Evolutionary conservation across 1,140 invertebrate species (phyloP), one percentile per base, ranked within the genome.

Genomic region (Drosophila busckii): DNA sequence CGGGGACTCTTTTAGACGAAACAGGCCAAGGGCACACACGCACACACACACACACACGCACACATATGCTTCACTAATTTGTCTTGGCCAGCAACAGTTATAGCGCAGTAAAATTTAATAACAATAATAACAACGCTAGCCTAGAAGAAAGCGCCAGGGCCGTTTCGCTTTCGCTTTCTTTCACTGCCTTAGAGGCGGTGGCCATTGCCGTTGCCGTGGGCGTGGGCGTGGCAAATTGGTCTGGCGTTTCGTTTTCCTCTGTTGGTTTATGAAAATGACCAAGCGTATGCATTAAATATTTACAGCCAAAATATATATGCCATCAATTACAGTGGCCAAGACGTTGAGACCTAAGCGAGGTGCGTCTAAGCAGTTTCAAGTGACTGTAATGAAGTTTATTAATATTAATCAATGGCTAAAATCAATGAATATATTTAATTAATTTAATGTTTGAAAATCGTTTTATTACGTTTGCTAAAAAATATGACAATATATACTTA

Each of bases 91-190:
- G 73, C 71, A 78, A 78, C 71, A 80, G 71, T 80, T 80, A 73
- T 52, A 59, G 73, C n/a, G 59, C 64, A 73, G 59, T 80, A 80
- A 82, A 71, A 82, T 80, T 80, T 80, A 80, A 80, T 80, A 82
- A 80, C 73, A 73, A 80, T 78, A 78, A 78, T 80, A 78, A 78
- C 53, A 56, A 49, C 49, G 67, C 61, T 65, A 45, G 50, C 60
- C 67, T 69, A 54, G 65, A 28, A 68, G 54, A 65, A 37, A 56
- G 66, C 37, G 41, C 32, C 49, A n/a, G n/a, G n/a, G n/a, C n/a
- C n/a, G n/a, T n/a, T n/a, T n/a, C n/a, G n/a, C n/a, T n/a, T n/a
- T 64, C n/a, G 71, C 61, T 70, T 70, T 59, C 67, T 63, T 78
- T 78, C 63, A 54, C 63, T 70, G 63, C 66, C 71, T 52, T 29